Base-by-base conservation (phyloP, 1,140 invertebrate genomes). In the Whitmania pigra region DNA sequence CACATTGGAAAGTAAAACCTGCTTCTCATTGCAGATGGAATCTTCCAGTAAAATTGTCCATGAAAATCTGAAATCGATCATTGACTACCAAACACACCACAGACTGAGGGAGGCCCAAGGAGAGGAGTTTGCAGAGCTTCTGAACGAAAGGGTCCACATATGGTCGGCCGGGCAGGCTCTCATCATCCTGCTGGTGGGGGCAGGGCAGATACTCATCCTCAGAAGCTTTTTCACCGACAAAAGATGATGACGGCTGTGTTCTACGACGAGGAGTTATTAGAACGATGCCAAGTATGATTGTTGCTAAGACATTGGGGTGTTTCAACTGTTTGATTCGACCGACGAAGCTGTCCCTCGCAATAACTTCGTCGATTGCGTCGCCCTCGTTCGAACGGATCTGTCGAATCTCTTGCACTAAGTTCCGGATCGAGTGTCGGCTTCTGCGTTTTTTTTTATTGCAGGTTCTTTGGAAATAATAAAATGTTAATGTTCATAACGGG, bases 41-140 rank as follows among this genome's bases (percentile, higher is more conserved):
- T 87, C 91, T 15, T 91, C 91, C 11, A 87, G 90, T 13, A 88
- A 90, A 79, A 88, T 89, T 80, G 90, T 97, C 76, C 93, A 97
- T 79, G 89, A 91, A 77, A 88, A 88, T 72, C 81, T 97, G 22
- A 91, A 89, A 75, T 88, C 86, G 72, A 89, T 97, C 53, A 84
- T 92, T 43, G 94, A 98, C 80, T 89, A 91, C 77, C 94, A 98
- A 85, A 99, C 94, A 7, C 94, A 98, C 84, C 93, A 98, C 83
- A 86, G 93, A 69, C 82, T 99, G 73, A 86, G 92, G 66, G 96
- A 99, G 85, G 89, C 94, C 9, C 91, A 94, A 49, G 69, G 93
- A 43, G 87, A 94, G 54, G 93, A 94, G 79, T 86, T 93, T 67
- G 96, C 95, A 0, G 95, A 99, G 83, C 91, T 96, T 81, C 84